These are phyloP conservation scores for Nycticorax nycticorax DNA, from an alignment of 2,113 vertebrate genomes.

Conservation along the genomic window DNA sequence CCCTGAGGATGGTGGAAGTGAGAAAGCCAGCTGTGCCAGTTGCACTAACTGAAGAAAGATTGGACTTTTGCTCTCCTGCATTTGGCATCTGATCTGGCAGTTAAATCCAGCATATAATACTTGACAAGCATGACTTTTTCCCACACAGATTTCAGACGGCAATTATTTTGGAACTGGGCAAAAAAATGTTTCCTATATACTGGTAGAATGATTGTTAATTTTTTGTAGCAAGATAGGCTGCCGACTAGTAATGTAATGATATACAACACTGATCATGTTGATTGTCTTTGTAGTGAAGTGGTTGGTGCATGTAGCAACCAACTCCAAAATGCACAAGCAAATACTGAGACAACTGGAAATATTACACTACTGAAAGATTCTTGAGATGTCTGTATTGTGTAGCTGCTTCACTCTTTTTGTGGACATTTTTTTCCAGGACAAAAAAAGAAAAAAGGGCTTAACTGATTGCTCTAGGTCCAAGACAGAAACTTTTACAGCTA, in stretches of 20 bases:
- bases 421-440: fast-evolving
- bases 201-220: background rate
- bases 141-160: background rate
- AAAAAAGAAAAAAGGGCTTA: fast-evolving
- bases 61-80: background rate
- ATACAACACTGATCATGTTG: background rate
- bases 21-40: background rate
- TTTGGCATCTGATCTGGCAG: background rate
- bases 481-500: background rate
- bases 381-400: background rate
- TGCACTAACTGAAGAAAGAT: background rate
- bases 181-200: background rate
- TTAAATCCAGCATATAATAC: background rate
- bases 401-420: background rate
- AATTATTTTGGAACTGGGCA: background rate
- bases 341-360: background rate
- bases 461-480: background rate
- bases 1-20: background rate
- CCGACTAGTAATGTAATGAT: background rate
- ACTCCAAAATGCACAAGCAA: background rate
- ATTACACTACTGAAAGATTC: background rate
- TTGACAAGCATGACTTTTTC: background rate
- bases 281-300: background rate
- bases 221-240: background rate
- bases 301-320: background rate